Evolutionary conservation across 2,888 invertebrate genomes (phyloP), one percentile per base, ranked within the genome.

Genomic region (Hedychridium roseum): DNA sequence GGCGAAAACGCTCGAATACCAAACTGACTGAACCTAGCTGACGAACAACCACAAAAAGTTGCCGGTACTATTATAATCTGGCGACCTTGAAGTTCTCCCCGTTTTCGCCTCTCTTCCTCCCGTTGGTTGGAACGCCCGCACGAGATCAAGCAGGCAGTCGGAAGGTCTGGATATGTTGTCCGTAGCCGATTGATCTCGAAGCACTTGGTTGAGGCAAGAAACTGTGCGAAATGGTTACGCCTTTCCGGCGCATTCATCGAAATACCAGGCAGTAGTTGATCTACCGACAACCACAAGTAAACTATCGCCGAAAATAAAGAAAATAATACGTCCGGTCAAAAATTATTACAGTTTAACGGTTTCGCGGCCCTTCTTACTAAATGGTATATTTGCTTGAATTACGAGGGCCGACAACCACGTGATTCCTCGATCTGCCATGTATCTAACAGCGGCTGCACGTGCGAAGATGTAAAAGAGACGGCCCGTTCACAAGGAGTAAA

Each of bases 21-120:
- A n/a, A n/a, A n/a, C n/a, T n/a, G n/a, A n/a, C n/a, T n/a, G n/a
- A n/a, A n/a, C n/a, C 27, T 27, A 11, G 30, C 27, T 26, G 6
- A 28, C 27, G 42, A 38, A 20, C 39, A 44, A 32, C 47, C 30
- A 40, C 38, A 34, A 18, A 16, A 39, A 14, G 11, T 27, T 36
- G 18, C 14, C 18, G 11, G 36, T 44, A 54, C 50, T 57, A 60
- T 64, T 54, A 57, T 60, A 60, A 60, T 57, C 48, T 35, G n/a
- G 17, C 34, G 57, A 42, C 57, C 57, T 62, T 60, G 64, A 31
- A 20, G 16, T 23, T 23, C 23, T 5, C 23, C 23, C n/a, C n/a
- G n/a, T n/a, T n/a, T n/a, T n/a, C n/a, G n/a, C n/a, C n/a, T n/a
- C n/a, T n/a, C 9, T 23, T 23, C 9, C 23, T 23, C 23, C 5